A percentile compares a stretch with the other conserved stretches of the same genome.
phyloP scores from a whole-genome alignment of 2,797 vertebrate species.

The Eospalax fontanierii region DNA sequence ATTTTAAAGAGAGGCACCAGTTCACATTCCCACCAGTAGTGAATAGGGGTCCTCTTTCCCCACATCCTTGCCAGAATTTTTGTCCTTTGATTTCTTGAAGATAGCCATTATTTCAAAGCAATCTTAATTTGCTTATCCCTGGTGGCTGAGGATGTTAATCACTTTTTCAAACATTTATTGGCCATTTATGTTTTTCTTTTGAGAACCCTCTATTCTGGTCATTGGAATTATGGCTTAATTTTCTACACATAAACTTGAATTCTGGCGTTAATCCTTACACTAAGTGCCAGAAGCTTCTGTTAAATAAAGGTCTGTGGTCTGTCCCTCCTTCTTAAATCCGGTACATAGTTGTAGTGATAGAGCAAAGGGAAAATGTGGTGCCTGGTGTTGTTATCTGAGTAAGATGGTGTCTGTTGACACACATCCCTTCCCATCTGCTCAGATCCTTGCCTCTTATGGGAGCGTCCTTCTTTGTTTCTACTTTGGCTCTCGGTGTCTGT shows the following conservation, averaged over 20 bases:
- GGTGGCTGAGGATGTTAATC: neutral
- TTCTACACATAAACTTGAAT: slow-evolving; percentile 18
- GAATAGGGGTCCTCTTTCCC: neutral
- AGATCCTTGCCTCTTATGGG: neutral
- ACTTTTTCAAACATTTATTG: neutral
- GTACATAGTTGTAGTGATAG: neutral
- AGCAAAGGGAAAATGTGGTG: neutral
- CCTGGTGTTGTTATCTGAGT: neutral
- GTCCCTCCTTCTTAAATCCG: neutral
- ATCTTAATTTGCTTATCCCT: neutral
- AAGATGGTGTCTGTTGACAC: neutral
- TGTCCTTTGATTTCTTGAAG: neutral
- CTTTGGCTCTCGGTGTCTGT: neutral
- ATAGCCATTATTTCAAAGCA: neutral
- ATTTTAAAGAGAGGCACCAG: neutral
- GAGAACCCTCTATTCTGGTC: neutral
- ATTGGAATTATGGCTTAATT: neutral
- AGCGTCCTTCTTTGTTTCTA: neutral
- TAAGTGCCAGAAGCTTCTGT: neutral
- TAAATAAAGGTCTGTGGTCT: neutral
- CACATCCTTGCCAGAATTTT: neutral
- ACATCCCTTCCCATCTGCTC: neutral
- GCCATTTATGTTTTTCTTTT: neutral
- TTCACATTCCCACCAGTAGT: neutral
- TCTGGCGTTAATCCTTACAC: neutral